Conservation (phyloP, 1,140 invertebrate genomes). For the Euborellia annulipes region DNA sequence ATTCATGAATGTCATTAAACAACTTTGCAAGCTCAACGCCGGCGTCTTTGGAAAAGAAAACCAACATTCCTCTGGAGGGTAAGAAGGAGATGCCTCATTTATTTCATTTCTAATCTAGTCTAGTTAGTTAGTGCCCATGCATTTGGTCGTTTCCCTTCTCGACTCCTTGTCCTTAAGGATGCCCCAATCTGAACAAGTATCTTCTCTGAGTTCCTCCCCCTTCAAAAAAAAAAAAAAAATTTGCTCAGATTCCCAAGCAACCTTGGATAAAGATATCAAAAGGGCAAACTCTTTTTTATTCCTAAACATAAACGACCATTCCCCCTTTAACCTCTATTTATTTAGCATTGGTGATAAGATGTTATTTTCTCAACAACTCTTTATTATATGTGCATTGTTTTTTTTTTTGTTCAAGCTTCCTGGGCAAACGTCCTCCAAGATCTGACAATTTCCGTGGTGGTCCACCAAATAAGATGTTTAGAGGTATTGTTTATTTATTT, state of each 20-base stretch:
- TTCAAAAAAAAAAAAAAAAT: neutral
- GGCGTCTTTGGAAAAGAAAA: conserved; percentile 49
- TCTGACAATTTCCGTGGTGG: conserved; percentile 18
- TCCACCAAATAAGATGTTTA: neutral
- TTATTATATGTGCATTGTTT: too few relatives aligned
- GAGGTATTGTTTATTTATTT: neutral
- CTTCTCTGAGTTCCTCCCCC: neutral
- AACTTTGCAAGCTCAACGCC: conserved; percentile 53
- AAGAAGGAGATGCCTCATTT: neutral
- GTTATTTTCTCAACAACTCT: too few relatives aligned
- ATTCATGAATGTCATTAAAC: conserved; percentile 38
- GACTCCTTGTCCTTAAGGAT: neutral
- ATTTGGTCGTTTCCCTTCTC: neutral
- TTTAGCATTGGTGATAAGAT: too few relatives aligned
- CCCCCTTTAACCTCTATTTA: too few relatives aligned
- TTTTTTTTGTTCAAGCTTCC: conserved; percentile 16
- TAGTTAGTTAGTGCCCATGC: conserved; percentile 22
- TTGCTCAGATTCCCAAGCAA: neutral
- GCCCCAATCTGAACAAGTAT: neutral
- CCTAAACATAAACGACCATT: too few relatives aligned
- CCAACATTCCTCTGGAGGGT: conserved; percentile 23
- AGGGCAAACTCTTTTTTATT: too few relatives aligned
- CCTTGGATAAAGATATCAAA: too few relatives aligned
- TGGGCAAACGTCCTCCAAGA: conserved; percentile 29
- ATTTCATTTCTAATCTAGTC: conserved; percentile 15